phyloP scores from a whole-genome alignment of 2,797 vertebrate genomes.

The Leptoclinus maculatus region DNA sequence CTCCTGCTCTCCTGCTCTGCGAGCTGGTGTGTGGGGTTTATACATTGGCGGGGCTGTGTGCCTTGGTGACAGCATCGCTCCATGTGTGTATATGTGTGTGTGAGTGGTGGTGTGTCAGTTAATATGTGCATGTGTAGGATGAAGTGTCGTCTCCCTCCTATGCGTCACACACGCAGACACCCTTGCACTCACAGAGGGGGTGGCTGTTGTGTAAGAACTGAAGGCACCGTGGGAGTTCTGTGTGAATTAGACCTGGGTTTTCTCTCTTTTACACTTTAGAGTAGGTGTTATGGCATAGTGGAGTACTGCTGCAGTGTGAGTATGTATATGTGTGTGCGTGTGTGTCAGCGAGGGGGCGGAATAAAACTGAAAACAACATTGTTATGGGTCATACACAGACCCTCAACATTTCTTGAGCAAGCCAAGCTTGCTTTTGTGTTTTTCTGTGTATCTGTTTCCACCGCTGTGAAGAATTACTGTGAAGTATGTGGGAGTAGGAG shows the following conservation, averaged over 20 bases:
- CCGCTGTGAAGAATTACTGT: constrained; percentile 53
- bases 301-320: constrained; percentile 63
- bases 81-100: constrained; percentile 46
- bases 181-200: constrained; percentile 69
- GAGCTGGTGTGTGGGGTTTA: constrained; percentile 76
- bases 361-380: constrained; percentile 47
- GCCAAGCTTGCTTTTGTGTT: constrained; percentile 59
- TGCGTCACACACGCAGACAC: constrained; percentile 80
- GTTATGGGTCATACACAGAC: constrained; percentile 56
- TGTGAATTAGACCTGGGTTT: constrained; percentile 76
- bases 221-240: constrained; percentile 75
- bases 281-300: constrained; percentile 70
- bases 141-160: constrained; percentile 80
- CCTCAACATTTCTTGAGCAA: constrained; percentile 44
- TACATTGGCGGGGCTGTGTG: constrained; percentile 69
- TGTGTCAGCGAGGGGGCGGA: constrained; percentile 51
- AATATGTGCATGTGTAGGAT: constrained; percentile 81
- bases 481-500: constrained; percentile 56
- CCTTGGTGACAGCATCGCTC: constrained; percentile 74
- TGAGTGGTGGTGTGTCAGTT: constrained; percentile 67
- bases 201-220: constrained; percentile 79
- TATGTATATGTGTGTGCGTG: constrained; percentile 22
- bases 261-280: constrained; percentile 64
- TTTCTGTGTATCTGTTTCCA: constrained; percentile 36
- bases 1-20: constrained; percentile 71